Evolutionary conservation across 1,140 invertebrate species (phyloP).

Genomic region (Brachystomella parvula): DNA sequence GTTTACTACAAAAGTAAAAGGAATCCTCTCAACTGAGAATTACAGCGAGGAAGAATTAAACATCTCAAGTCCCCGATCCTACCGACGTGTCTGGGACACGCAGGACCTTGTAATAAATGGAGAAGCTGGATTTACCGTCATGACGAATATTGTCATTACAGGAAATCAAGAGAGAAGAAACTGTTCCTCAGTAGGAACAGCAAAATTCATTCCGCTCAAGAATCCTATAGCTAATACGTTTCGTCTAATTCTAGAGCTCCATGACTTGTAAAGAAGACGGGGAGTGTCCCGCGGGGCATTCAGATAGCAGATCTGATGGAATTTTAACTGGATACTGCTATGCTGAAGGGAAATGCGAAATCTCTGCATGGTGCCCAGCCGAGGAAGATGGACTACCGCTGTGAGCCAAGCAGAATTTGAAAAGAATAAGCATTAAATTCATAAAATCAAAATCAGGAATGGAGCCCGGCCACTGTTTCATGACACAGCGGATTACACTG

Average conservation of each 20-base stretch:
- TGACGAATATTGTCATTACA: conserved; percentile 50
- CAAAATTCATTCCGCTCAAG: not conserved
- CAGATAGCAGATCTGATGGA: conserved; percentile 42
- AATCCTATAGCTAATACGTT: not conserved
- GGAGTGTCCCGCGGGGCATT: conserved; percentile 38
- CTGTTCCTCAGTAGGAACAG: conserved; percentile 46
- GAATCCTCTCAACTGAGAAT: conserved; percentile 44
- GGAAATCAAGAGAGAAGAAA: conserved; percentile 43
- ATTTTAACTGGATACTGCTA: conserved; percentile 46
- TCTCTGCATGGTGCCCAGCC: conserved; percentile 50
- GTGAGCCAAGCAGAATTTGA: conserved; percentile 8
- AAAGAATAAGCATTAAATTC: not conserved
- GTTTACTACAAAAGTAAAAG: conserved; percentile 51
- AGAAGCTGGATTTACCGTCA: conserved; percentile 50
- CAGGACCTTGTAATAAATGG: conserved; percentile 47
- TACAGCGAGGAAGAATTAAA: conserved; percentile 35
- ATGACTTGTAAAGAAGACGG: conserved; percentile 28
- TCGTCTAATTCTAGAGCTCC: not conserved
- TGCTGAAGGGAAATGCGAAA: conserved; percentile 43
- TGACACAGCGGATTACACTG: conserved; percentile 20
- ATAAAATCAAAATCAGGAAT: conserved; percentile 14
- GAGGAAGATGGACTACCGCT: conserved; percentile 39
- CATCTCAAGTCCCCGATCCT: conserved; percentile 36
- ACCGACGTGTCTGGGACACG: conserved; percentile 48
- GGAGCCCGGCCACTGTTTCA: conserved; percentile 15